Evolutionary conservation across 37 sponge, comb jelly and placozoan species (phyloP).

Genomic region (Chondrosia reniformis): DNA sequence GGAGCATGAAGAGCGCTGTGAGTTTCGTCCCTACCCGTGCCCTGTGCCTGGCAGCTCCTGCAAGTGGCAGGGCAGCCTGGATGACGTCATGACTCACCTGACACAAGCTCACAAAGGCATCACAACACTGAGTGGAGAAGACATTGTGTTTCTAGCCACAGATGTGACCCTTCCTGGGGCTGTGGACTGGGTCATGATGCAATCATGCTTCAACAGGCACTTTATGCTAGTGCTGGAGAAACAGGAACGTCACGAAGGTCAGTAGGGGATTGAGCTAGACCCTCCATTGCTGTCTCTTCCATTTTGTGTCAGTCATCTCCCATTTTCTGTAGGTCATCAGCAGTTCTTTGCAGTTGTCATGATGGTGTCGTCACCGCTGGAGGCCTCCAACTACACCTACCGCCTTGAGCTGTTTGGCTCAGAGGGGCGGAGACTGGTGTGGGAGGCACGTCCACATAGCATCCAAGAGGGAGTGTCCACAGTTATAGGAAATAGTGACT

Average conservation of each 20-base stretch:
- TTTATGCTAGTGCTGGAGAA: constrained; percentile 97
- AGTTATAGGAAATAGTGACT: constrained; percentile 81
- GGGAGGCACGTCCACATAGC: constrained; percentile 94
- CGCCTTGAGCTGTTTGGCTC: constrained; percentile 65
- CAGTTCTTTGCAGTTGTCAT: constrained; percentile 97
- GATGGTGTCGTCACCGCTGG: constrained; percentile 85
- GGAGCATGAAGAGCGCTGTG: constrained; percentile 86
- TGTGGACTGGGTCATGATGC: constrained; percentile 99
- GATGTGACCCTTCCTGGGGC: constrained; percentile 92
- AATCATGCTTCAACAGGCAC: constrained; percentile 86
- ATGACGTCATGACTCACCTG: constrained; percentile 80
- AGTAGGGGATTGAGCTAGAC: too few relatives aligned
- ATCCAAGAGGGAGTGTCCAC: constrained; percentile 88
- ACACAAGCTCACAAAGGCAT: constrained; percentile 83
- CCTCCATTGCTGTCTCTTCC: too few relatives aligned
- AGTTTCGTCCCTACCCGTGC: constrained; percentile 88
- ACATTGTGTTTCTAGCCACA: constrained; percentile 97
- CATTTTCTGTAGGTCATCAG: too few relatives aligned
- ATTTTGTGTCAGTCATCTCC: too few relatives aligned
- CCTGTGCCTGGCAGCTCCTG: constrained; percentile 96
- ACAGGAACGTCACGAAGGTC: constrained; percentile 84
- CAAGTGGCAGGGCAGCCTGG: constrained; percentile 83
- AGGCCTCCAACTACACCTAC: constrained; percentile 81
- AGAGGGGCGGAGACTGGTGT: constrained; percentile 74
- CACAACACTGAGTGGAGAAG: constrained; percentile 92